These are phyloP conservation scores for Lampropteryx suffumata DNA, from an alignment of 2,888 invertebrate species.

Conservation along the genomic window DNA sequence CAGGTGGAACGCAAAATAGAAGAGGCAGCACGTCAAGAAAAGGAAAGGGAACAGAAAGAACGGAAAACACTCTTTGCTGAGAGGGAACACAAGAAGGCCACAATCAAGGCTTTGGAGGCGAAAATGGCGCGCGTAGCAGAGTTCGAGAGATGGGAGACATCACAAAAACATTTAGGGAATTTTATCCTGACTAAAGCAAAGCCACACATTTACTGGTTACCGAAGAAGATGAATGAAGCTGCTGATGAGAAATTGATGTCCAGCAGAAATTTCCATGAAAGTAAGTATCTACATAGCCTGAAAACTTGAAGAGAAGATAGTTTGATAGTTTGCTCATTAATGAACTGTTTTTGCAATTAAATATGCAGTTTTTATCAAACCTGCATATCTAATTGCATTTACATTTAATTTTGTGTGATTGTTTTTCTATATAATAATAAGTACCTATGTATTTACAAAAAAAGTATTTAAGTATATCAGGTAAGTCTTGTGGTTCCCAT, in stretches of 20 bases:
- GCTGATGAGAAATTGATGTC: conserved; percentile 86
- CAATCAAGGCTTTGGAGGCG: conserved; percentile 93
- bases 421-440: no score
- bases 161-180: conserved; percentile 88
- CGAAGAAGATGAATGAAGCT: conserved; percentile 88
- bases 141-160: conserved; percentile 92
- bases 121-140: conserved; percentile 95
- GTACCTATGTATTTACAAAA: no score
- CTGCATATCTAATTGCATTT: no score
- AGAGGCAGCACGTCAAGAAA: conserved; percentile 93
- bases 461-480: no score
- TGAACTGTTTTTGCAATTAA: no score
- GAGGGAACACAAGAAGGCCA: conserved; percentile 93
- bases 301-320: neutral
- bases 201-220: conserved; percentile 94
- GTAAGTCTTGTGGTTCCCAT: no score
- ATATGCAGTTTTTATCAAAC: no score
- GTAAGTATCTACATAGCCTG: conserved; percentile 72
- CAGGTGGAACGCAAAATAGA: conserved; percentile 97
- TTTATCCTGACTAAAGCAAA: conserved; percentile 94
- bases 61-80: conserved; percentile 92
- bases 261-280: conserved; percentile 85
- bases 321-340: no score
- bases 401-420: no score
- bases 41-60: conserved; percentile 91